Evolutionary conservation across 1,140 invertebrate genomes (phyloP).

Genomic region (Pogonomyrmex barbatus): DNA sequence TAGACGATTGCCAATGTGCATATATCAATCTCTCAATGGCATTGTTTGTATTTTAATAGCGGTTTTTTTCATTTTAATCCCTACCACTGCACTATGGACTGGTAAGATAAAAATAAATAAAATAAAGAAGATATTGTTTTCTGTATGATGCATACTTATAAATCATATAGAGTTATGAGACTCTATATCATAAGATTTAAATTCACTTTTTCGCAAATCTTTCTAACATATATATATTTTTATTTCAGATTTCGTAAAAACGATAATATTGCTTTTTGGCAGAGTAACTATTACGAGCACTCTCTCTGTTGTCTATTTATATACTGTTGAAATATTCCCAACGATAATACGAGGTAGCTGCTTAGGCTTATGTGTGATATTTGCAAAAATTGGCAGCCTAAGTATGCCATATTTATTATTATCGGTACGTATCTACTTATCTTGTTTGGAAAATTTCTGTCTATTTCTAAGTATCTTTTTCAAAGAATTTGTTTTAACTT

Average conservation of each 20-base stretch:
- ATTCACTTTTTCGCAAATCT: neutral
- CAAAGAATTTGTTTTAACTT: neutral
- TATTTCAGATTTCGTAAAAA: slow-evolving; percentile 74
- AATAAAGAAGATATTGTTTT: neutral
- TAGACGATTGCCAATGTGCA: slow-evolving; percentile 74
- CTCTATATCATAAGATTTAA: neutral
- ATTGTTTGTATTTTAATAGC: slow-evolving; percentile 77
- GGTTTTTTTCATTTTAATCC: slow-evolving; percentile 59
- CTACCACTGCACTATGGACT: neutral
- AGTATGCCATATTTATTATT: slow-evolving; percentile 80
- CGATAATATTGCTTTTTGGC: slow-evolving; percentile 76
- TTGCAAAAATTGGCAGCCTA: slow-evolving; percentile 81
- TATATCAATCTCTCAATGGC: slow-evolving; percentile 76
- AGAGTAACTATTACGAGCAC: slow-evolving; percentile 76
- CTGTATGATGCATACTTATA: neutral
- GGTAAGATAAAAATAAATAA: slow-evolving; percentile 23
- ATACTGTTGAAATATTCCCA: slow-evolving; percentile 82
- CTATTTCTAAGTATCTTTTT: neutral
- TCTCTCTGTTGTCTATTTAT: slow-evolving; percentile 78
- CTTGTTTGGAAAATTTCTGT: neutral
- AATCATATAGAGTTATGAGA: no score
- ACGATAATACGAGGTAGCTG: slow-evolving; percentile 81
- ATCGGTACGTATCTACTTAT: slow-evolving; percentile 75
- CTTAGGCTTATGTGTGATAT: slow-evolving; percentile 80
- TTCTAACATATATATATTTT: neutral